Evolutionary conservation across 2,113 vertebrate genomes (phyloP).

Genomic region (Pelmatolapia mariae): DNA sequence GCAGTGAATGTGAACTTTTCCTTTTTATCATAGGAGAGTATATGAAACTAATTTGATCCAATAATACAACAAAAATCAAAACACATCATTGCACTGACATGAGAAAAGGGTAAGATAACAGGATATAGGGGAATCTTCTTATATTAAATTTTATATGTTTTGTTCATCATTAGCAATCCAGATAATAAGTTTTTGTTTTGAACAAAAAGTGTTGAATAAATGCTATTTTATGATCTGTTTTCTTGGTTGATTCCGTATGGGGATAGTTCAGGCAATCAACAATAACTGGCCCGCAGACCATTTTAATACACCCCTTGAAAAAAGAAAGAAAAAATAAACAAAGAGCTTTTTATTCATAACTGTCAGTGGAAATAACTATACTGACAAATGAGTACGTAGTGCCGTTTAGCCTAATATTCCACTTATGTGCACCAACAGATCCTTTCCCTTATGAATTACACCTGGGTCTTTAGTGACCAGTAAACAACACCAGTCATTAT

Average conservation of each 20-base stretch:
- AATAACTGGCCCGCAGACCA: not conserved
- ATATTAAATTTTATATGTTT: not conserved
- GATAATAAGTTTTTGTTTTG: not conserved
- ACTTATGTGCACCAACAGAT: not conserved
- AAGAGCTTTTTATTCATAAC: fast-evolving
- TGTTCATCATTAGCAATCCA: not conserved
- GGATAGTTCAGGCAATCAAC: not conserved
- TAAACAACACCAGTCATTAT: not conserved
- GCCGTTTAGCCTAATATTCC: not conserved
- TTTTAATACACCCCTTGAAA: not conserved
- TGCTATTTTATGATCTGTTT: fast-evolving
- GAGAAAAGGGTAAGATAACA: not conserved
- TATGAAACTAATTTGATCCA: not conserved
- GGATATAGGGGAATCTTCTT: not conserved
- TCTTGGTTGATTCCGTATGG: not conserved
- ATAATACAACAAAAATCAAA: not conserved
- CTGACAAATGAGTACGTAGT: not conserved
- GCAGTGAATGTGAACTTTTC: not conserved
- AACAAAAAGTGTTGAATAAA: not conserved
- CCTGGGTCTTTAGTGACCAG: not conserved
- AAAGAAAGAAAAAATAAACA: not conserved
- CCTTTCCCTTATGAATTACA: not conserved
- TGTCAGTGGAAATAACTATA: not conserved
- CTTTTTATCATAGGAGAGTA: not conserved
- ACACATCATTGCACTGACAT: fast-evolving